Conservation (phyloP, 2,888 invertebrate species). For the Campoplex nolae region DNA sequence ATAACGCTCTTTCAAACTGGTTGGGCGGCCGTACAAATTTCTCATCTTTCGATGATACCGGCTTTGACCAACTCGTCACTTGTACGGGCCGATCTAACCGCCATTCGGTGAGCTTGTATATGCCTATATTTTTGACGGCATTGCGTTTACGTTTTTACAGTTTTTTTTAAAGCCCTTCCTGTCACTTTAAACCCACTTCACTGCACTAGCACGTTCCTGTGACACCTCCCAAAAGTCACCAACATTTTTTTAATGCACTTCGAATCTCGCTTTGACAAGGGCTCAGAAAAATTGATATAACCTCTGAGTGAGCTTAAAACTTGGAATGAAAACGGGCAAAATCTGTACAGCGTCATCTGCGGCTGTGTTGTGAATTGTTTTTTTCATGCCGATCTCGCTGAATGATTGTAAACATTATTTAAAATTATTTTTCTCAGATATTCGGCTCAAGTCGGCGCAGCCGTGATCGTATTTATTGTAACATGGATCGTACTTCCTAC, state of each 20-base stretch:
- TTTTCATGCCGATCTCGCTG: background rate
- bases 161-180: background rate
- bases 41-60: slow-evolving; percentile 96
- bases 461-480: slow-evolving; percentile 92
- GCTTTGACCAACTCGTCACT: slow-evolving; percentile 89
- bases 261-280: too few species aligned
- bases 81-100: slow-evolving; percentile 91
- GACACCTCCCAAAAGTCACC: too few species aligned
- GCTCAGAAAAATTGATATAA: too few species aligned
- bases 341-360: background rate
- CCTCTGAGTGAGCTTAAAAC: too few species aligned
- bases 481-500: slow-evolving; percentile 90
- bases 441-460: slow-evolving; percentile 94
- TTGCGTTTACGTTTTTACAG: background rate
- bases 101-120: slow-evolving; percentile 88
- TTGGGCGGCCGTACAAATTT: slow-evolving; percentile 97
- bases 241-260: too few species aligned
- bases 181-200: too few species aligned
- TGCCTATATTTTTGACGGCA: background rate
- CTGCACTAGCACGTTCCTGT: too few species aligned
- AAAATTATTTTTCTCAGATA: slow-evolving; percentile 87
- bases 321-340: background rate
- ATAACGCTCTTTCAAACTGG: slow-evolving; percentile 95
- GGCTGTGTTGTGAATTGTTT: background rate
- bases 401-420: background rate